Conservation (phyloP, 2,888 invertebrate species). For the Hipparchia sbordonii region DNA sequence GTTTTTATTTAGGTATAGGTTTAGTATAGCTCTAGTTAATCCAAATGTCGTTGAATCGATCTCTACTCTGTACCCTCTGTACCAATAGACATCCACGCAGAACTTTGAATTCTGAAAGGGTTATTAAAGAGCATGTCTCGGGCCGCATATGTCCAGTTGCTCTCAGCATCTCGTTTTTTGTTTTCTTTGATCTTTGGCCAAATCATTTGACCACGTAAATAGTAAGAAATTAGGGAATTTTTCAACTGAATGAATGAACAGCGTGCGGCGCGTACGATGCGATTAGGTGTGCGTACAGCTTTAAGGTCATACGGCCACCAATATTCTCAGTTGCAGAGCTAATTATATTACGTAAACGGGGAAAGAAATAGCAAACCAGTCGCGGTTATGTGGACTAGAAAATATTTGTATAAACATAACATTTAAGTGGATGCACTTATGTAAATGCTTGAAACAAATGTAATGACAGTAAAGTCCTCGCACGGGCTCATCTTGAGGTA, state of each 20-base stretch:
- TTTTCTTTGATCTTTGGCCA: no score
- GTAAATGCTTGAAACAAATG: slow-evolving; percentile 26
- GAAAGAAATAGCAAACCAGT: slow-evolving; percentile 37
- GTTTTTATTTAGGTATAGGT: no score
- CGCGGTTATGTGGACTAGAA: slow-evolving; percentile 30
- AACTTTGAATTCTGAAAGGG: no score
- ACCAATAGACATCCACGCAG: no score
- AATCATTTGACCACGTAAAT: no score
- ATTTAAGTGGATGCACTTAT: slow-evolving; percentile 24
- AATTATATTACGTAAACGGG: slow-evolving; percentile 33
- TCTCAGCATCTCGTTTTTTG: no score
- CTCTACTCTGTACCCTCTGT: no score
- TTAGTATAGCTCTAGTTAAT: no score
- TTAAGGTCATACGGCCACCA: slow-evolving; percentile 31
- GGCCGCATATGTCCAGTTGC: no score
- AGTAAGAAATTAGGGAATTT: no score
- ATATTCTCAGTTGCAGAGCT: slow-evolving; percentile 29
- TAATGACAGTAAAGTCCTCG: slow-evolving; percentile 21
- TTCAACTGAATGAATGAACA: neutral
- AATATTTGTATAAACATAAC: slow-evolving; percentile 33
- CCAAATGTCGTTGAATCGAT: no score
- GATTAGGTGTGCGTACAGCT: neutral
- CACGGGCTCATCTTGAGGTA: slow-evolving; percentile 10
- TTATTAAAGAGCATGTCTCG: no score
- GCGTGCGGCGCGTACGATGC: neutral